Evolutionary conservation across 2,113 vertebrate genomes (phyloP).

Genomic region (Murina feae): DNA sequence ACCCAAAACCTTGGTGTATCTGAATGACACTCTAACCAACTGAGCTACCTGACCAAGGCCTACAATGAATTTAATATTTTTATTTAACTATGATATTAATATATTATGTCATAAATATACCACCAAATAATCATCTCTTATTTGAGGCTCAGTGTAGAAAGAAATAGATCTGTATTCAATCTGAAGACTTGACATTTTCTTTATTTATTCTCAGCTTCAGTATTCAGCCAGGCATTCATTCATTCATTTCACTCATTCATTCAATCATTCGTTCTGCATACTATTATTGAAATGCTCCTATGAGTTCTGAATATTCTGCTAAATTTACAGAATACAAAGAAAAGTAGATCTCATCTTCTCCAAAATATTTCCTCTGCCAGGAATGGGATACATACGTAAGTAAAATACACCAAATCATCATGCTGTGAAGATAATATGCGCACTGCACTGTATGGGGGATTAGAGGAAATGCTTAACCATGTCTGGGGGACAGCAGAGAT

Average conservation of each 20-base stretch:
- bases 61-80: not conserved
- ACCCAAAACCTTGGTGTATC: not conserved
- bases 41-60: not conserved
- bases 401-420: not conserved
- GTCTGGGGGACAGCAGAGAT: not conserved
- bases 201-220: not conserved
- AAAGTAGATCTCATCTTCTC: not conserved
- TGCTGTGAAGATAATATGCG: not conserved
- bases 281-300: not conserved
- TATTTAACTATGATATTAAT: not conserved
- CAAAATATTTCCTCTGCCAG: not conserved
- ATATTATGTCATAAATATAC: not conserved
- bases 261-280: not conserved
- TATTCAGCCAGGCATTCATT: not conserved
- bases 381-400: not conserved
- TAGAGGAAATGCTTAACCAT: not conserved
- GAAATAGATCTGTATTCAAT: slow-evolving; percentile 9
- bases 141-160: not conserved
- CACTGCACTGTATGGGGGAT: not conserved
- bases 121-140: not conserved
- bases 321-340: not conserved
- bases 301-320: not conserved
- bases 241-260: not conserved
- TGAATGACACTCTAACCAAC: not conserved
- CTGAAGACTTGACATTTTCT: not conserved